Evolutionary conservation across 2,888 invertebrate species (phyloP).

Genomic region (Limnephilus auricula): DNA sequence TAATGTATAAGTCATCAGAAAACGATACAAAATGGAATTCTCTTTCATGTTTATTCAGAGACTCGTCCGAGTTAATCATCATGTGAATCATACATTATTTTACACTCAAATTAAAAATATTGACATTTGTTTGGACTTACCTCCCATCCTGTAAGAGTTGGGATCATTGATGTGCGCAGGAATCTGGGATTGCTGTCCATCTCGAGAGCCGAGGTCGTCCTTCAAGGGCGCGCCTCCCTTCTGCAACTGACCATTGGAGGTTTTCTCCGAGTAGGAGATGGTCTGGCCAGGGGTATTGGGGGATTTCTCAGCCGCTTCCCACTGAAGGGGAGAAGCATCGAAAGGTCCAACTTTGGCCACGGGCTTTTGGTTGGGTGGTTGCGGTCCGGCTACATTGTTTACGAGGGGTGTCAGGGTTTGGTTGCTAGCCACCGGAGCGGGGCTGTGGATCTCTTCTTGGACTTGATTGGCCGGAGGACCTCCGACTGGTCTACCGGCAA

Average conservation of each 20-base stretch:
- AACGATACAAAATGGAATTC: neutral
- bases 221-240: conserved; percentile 33
- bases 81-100: neutral
- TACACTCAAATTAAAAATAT: neutral
- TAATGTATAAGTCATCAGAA: neutral
- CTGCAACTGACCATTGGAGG: conserved; percentile 67
- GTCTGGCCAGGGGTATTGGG: conserved; percentile 67
- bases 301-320: conserved; percentile 68
- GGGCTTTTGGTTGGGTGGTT: conserved; percentile 74
- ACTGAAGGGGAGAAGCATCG: conserved; percentile 75
- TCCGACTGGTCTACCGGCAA: conserved; percentile 70
- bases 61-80: neutral
- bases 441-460: conserved; percentile 3
- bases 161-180: conserved; percentile 75
- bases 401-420: conserved; percentile 66
- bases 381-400: neutral
- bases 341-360: conserved; percentile 81
- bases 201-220: conserved; percentile 38
- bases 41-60: neutral
- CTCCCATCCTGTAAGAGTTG: conserved; percentile 83
- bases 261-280: conserved; percentile 70
- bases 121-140: conserved; percentile 72
- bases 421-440: conserved; percentile 63
- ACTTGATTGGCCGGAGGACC: neutral
- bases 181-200: conserved; percentile 41